A percentile compares a stretch with the other conserved stretches of the same genome.
Evolutionary conservation across 2,113 vertebrate genomes (phyloP).

Genomic region (Mirounga angustirostris): DNA sequence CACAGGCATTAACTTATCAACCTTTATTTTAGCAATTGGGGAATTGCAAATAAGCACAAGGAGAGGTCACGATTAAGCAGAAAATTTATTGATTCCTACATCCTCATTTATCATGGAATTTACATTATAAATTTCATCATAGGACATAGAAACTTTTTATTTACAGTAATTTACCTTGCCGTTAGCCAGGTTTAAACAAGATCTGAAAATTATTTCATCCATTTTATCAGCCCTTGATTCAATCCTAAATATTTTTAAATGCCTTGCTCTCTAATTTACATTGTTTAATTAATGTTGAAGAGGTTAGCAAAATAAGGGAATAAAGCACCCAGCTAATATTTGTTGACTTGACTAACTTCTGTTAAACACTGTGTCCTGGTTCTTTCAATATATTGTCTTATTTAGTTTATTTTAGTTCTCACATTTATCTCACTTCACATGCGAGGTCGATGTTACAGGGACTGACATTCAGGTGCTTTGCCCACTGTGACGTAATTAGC

Average conservation of each 20-base stretch:
- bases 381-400: neutral
- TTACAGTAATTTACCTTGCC: slow-evolving; percentile 29
- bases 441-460: neutral
- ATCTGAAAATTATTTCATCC: neutral
- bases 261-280: neutral
- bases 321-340: neutral
- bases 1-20: slow-evolving; percentile 32
- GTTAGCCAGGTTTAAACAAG: slow-evolving; percentile 3
- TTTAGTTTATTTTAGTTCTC: neutral
- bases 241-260: slow-evolving; percentile 25
- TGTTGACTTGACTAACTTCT: neutral
- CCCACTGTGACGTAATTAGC: neutral
- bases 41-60: slow-evolving; percentile 59
- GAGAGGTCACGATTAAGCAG: slow-evolving; percentile 33
- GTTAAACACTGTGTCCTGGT: neutral
- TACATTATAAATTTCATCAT: slow-evolving; percentile 23
- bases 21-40: slow-evolving; percentile 64
- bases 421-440: neutral
- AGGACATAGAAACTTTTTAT: neutral
- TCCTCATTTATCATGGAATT: slow-evolving; percentile 54
- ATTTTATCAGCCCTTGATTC: slow-evolving; percentile 3
- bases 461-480: neutral
- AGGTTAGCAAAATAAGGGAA: neutral
- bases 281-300: slow-evolving; percentile 1
- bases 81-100: slow-evolving; percentile 62